Conservation (phyloP, 2,888 invertebrate species). For the Drosophila neonasuta region DNA sequence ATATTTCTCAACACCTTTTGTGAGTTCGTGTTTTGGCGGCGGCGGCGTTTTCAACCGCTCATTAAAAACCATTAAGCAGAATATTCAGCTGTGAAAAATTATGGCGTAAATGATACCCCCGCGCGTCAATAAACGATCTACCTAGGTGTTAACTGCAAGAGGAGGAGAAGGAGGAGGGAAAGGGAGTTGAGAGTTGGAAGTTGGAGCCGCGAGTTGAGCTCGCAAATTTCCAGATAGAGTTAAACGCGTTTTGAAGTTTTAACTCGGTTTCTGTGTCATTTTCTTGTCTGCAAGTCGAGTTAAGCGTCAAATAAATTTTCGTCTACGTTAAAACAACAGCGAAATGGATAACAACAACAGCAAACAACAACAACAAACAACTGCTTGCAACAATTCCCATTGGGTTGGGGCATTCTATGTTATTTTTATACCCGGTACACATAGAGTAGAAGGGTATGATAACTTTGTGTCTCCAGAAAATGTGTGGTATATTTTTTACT, state of each 20-base stretch:
- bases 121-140: slow-evolving; percentile 56
- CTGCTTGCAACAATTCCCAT: slow-evolving; percentile 48
- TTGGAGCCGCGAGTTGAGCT: slow-evolving; percentile 40
- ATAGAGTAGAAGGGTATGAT: no score
- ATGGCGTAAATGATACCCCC: slow-evolving; percentile 75
- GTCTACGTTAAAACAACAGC: slow-evolving; percentile 57
- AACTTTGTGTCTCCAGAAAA: no score
- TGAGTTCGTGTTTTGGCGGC: slow-evolving; percentile 5
- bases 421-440: slow-evolving; percentile 3
- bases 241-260: slow-evolving; percentile 62
- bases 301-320: slow-evolving; percentile 76
- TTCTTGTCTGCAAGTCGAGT: slow-evolving; percentile 72
- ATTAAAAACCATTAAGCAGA: slow-evolving; percentile 75
- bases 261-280: slow-evolving; percentile 77
- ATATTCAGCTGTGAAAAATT: slow-evolving; percentile 74
- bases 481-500: no score
- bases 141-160: background rate
- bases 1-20: slow-evolving; percentile 72
- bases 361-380: slow-evolving; percentile 28
- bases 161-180: background rate
- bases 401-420: slow-evolving; percentile 53
- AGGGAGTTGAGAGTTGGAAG: background rate
- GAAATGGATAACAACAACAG: slow-evolving; percentile 46
- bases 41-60: slow-evolving; percentile 59
- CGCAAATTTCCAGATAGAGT: slow-evolving; percentile 46